Conservation (phyloP, 2,888 invertebrate species). For the Brenthis daphne region DNA sequence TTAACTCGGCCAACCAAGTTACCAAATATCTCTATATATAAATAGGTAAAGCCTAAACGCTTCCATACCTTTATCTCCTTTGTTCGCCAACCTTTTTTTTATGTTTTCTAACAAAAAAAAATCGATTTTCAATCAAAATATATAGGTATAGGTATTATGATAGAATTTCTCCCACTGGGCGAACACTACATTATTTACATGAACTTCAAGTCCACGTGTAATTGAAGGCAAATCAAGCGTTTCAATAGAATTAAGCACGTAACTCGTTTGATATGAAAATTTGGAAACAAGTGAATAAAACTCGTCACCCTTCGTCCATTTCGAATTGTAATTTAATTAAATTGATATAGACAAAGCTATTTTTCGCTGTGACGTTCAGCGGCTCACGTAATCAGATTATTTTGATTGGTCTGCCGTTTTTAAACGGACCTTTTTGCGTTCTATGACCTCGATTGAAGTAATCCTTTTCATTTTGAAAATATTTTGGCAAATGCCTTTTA, state of each 20-base stretch:
- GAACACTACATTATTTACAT: background rate
- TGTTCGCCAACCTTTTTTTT: no score
- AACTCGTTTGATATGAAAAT: slow-evolving; percentile 43
- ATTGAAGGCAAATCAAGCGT: slow-evolving; percentile 39
- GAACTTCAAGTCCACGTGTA: no score
- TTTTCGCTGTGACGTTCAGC: slow-evolving; percentile 57
- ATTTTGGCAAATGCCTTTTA: slow-evolving; percentile 1
- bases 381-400: slow-evolving; percentile 63
- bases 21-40: no score
- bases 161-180: no score
- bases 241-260: slow-evolving; percentile 46
- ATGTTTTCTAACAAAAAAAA: no score
- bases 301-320: slow-evolving; percentile 53
- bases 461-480: slow-evolving; percentile 16
- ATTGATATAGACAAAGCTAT: slow-evolving; percentile 65
- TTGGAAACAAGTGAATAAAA: slow-evolving; percentile 53
- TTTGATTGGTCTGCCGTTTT: slow-evolving; percentile 50
- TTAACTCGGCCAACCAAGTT: no score
- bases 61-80: no score
- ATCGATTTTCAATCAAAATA: no score
- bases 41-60: no score
- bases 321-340: slow-evolving; percentile 65
- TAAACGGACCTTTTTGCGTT: slow-evolving; percentile 32
- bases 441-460: slow-evolving; percentile 21
- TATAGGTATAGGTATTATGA: no score